phyloP scores from a whole-genome alignment of 2,113 vertebrate genomes.

The Urocitellus parryii region DNA sequence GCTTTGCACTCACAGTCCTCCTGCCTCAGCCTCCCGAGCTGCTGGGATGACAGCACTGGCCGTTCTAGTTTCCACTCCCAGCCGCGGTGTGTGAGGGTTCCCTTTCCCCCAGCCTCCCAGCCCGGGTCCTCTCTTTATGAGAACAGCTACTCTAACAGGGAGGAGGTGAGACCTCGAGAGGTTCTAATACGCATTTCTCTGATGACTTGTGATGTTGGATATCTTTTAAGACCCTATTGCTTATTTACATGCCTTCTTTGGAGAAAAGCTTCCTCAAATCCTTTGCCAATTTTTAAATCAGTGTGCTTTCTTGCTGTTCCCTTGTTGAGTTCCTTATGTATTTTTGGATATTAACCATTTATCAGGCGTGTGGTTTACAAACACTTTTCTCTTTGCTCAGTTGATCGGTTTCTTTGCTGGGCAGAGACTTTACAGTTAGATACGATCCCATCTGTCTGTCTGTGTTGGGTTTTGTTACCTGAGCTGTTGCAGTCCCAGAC shows the following conservation, averaged over 20 bases:
- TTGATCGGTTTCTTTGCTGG: neutral
- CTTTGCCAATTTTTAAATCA: neutral
- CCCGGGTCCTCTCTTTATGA: too few species aligned
- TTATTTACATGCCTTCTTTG: neutral
- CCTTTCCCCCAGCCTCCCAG: neutral
- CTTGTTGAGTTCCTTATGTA: neutral
- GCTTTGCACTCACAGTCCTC: too few species aligned
- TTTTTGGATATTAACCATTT: neutral
- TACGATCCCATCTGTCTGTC: neutral
- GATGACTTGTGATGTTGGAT: neutral
- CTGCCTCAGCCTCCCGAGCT: too few species aligned
- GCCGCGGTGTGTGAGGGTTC: neutral
- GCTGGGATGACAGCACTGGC: too few species aligned
- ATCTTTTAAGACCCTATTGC: neutral
- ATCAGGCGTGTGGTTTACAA: neutral
- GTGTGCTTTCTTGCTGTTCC: neutral
- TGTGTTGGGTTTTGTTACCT: neutral
- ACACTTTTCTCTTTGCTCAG: neutral
- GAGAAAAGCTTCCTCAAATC: neutral
- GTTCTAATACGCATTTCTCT: neutral
- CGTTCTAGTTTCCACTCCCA: neutral
- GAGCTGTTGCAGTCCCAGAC: neutral
- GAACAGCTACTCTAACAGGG: neutral
- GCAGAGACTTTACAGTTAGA: neutral
- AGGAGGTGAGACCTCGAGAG: neutral